Evolutionary conservation across 1,140 invertebrate genomes (phyloP), one percentile per base, ranked within the genome.

Genomic region (Hermatobates lingyangjiaoensis): DNA sequence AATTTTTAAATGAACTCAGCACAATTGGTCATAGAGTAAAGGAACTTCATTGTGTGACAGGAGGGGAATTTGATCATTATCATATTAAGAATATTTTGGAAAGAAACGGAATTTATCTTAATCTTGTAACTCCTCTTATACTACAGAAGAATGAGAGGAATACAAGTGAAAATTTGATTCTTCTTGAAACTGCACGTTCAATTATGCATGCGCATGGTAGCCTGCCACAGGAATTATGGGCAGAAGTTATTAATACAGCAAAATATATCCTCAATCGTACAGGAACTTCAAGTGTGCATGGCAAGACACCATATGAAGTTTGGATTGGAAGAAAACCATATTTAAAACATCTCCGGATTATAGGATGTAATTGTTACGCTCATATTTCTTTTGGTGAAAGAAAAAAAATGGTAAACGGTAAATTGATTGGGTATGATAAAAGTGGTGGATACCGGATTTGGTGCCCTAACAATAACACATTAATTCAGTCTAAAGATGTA

Each of bases 11-110:
- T 18, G 55, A 59, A 27, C 42, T 54, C 12, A 57, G 57, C 45
- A 59, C 39, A 3, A 34, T 55, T 21, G 57, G 57, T 25, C 58
- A 63, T 34, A 46, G 38, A 38, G 55, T 62, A 2, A 61, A 61
- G 34, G 59, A 62, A 39, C 26, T 63, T 3, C 42, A 61, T 7
- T 62, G 60, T 56, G 61, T 62, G 51, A 65, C 64, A 38, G 62
- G 56, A 2, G 44, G 50, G 12, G 54, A 55, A 26, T 55, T 51
- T 25, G 54, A 51, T 34, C 62, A 64, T 56, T 46, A 53, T 53
- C 57, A 60, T 12, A 54, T 64, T n/a, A 48, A 51, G 50, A 30
- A 53, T 1, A 56, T 64, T 28, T 27, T 65, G 10, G 45, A 42
- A 18, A 42, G 21, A 20, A 5, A 42, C 26, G 56, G 56, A 26